Base-by-base conservation (phyloP, 2,888 invertebrate genomes). In the Bruchidius siliquastri region DNA sequence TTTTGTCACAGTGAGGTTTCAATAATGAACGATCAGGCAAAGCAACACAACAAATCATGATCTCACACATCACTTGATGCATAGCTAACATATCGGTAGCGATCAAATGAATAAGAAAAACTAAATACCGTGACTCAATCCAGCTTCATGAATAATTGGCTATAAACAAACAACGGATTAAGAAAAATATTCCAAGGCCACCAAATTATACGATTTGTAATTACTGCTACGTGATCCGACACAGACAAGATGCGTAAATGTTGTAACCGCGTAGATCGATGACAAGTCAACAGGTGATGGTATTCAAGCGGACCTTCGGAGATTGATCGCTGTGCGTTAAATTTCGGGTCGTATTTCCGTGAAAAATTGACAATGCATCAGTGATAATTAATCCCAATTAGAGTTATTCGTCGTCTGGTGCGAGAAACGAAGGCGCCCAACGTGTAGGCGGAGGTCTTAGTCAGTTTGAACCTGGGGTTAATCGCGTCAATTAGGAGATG, bases 381-480 rank as follows among this genome's bases (percentile, higher is more conserved):
- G 13, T 1, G 49, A 8, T 49, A 68, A 68, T 68, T 68, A 20
- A 6, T 68, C 68, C 10, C 22, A 68, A 68, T 68, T 68, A 68
- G 8, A 21, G 20, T 21, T 3, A 68, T 68, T 68, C 68, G 20
- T 68, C 68, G 22, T 22, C 68, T 21, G 68, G 68, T 21, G 21
- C 13, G 68, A 22, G 22, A 1, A 22, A 20, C 3, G 20, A 68
- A 68, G 22, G 20, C 68, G 22, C 21, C 22, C 22, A 20, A 68
- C 2, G 68, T 10, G 71, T 71, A 30, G 22, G 71, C 71, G 71
- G 26, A 71, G 71, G 71, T 21, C 71, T 77, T 76, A 78, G 73
- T 75, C 73, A 73, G 74, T 75, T 75, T 70, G 74, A 72, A 74
- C 71, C 75, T 71, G 74, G 77, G 79, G 79, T 79, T 79, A 79